phyloP scores from a whole-genome alignment of 2,888 invertebrate genomes.

The Cephus rjabovi region DNA sequence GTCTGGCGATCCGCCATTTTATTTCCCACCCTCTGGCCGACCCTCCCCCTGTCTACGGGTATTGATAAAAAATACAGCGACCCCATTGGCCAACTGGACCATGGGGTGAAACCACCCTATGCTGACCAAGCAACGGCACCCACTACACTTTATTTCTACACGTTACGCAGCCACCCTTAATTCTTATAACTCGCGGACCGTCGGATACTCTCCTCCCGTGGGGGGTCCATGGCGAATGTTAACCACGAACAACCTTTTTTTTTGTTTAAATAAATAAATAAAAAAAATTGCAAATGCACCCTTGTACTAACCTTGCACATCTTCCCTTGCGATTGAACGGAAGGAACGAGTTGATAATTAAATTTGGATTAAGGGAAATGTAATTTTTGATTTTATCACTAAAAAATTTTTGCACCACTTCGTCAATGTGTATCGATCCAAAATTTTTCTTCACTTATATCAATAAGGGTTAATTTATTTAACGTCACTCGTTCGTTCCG shows the following conservation, averaged over 20 bases:
- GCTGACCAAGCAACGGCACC: constrained; percentile 64
- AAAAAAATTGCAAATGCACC: too few relatives aligned
- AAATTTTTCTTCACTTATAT: neutral
- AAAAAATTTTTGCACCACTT: neutral
- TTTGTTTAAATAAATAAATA: neutral
- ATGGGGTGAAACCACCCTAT: constrained; percentile 60
- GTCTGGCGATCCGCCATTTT: constrained; percentile 57
- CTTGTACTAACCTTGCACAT: neutral
- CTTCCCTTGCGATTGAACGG: neutral
- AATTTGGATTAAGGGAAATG: neutral
- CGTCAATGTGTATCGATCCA: neutral
- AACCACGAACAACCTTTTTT: neutral
- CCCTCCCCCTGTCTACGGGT: constrained; percentile 48
- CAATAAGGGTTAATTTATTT: neutral
- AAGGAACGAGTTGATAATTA: neutral
- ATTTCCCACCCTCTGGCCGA: constrained; percentile 41
- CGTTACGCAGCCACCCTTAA: constrained; percentile 39
- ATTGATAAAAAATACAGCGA: constrained; percentile 60
- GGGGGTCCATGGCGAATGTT: neutral
- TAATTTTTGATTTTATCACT: neutral
- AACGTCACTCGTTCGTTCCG: neutral
- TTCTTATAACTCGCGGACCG: neutral
- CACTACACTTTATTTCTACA: constrained; percentile 54
- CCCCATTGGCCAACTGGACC: constrained; percentile 61
- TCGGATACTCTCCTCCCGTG: neutral